Evolutionary conservation across 2,888 invertebrate species (phyloP).

Genomic region (Lasioglossum figueresi): DNA sequence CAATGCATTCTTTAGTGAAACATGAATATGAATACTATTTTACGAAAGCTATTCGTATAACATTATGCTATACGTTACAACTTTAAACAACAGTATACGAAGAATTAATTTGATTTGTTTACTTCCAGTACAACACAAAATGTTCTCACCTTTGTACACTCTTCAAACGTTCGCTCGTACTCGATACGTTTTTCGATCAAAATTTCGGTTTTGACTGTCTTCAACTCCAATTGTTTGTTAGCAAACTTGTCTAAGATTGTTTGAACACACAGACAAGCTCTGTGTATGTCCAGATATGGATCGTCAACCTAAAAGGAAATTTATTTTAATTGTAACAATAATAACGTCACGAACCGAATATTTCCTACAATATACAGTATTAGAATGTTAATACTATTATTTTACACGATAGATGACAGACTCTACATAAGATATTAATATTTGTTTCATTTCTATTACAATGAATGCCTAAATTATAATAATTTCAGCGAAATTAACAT

Average conservation of each 20-base stretch:
- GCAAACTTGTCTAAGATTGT: conserved; percentile 88
- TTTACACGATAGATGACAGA: background rate
- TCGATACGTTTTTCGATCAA: conserved; percentile 83
- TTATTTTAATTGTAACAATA: background rate
- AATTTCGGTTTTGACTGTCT: conserved; percentile 86
- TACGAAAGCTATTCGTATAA: too few relatives aligned
- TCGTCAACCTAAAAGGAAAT: conserved; percentile 86
- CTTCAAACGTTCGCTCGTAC: conserved; percentile 84
- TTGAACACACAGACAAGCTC: conserved; percentile 88
- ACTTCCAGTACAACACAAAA: too few relatives aligned
- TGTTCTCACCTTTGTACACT: conserved; percentile 81
- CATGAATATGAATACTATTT: too few relatives aligned
- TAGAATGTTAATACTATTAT: background rate
- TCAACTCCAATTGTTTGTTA: conserved; percentile 85
- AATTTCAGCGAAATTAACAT: too few relatives aligned
- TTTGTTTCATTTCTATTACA: too few relatives aligned
- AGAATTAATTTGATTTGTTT: too few relatives aligned
- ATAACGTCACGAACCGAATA: background rate
- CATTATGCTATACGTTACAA: too few relatives aligned
- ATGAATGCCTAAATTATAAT: too few relatives aligned
- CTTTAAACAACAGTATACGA: too few relatives aligned
- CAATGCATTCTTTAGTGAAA: too few relatives aligned
- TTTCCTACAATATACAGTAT: background rate
- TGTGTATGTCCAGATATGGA: conserved; percentile 88
- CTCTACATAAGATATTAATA: too few relatives aligned